phyloP scores from a whole-genome alignment of 2,888 invertebrate genomes.

The Drosophila vallismaia region DNA sequence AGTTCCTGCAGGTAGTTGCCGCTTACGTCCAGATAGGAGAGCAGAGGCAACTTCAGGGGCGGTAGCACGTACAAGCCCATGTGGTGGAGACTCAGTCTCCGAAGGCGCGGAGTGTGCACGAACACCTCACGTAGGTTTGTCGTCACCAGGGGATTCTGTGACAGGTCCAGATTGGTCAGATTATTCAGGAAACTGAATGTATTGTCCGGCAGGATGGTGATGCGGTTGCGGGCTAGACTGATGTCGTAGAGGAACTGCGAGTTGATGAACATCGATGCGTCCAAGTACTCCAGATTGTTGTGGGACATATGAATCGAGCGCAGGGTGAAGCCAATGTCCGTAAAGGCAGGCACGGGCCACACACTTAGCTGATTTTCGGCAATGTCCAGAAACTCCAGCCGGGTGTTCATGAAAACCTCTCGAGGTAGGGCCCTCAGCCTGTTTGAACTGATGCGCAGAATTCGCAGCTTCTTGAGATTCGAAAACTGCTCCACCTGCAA shows the following conservation, averaged over 20 bases:
- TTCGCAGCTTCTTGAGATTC: constrained; percentile 89
- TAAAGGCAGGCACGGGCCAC: constrained; percentile 91
- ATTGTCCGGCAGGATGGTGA: constrained; percentile 94
- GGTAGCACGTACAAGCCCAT: constrained; percentile 91
- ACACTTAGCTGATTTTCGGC: constrained; percentile 91
- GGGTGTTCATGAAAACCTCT: constrained; percentile 91
- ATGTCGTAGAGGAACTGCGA: constrained; percentile 91
- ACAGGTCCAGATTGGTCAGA: constrained; percentile 91
- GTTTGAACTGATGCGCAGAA: constrained; percentile 90
- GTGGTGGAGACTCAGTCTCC: constrained; percentile 90
- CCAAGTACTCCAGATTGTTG: constrained; percentile 93
- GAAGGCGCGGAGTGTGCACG: constrained; percentile 92
- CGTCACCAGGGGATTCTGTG: constrained; percentile 91
- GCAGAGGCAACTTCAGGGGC: constrained; percentile 89
- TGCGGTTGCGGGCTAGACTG: constrained; percentile 91
- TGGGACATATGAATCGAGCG: constrained; percentile 90
- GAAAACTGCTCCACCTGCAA: constrained; percentile 92
- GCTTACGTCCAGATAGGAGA: constrained; percentile 92
- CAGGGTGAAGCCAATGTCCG: constrained; percentile 91
- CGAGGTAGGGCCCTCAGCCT: constrained; percentile 89
- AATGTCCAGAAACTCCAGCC: constrained; percentile 91
- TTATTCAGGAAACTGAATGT: constrained; percentile 93
- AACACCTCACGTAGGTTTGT: constrained; percentile 94
- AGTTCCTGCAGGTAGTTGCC: constrained; percentile 90
- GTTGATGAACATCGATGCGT: constrained; percentile 93